phyloP scores from a whole-genome alignment of 92 coral and sea anemone genomes.

The Paragorgia papillata region DNA sequence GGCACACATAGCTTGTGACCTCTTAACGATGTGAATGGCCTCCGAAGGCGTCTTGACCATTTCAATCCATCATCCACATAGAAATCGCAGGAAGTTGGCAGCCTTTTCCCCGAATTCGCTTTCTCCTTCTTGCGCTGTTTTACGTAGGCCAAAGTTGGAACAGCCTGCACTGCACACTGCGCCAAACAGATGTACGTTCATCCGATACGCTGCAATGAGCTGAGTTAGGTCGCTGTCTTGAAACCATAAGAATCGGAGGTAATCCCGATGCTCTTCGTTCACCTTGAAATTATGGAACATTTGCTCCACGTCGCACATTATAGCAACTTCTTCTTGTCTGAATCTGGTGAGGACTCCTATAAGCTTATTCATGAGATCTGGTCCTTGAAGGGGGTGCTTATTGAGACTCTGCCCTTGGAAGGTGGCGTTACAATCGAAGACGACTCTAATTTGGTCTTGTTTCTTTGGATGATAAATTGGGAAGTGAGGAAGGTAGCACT shows the following conservation, averaged over 20 bases:
- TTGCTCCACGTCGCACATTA: slow-evolving; percentile 1
- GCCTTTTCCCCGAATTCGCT: background rate
- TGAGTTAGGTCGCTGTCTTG: background rate
- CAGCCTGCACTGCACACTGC: background rate
- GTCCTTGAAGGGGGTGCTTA: slow-evolving; percentile 2
- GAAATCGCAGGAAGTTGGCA: background rate
- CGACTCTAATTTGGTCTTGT: slow-evolving; percentile 19
- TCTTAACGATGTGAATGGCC: background rate
- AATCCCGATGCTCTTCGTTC: background rate
- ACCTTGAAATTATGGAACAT: slow-evolving; percentile 1
- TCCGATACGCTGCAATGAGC: background rate
- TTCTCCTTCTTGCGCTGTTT: background rate
- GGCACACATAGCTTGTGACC: no score
- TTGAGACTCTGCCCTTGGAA: background rate
- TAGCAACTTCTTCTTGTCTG: background rate
- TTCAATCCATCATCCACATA: slow-evolving; percentile 7
- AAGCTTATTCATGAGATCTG: slow-evolving; percentile 8
- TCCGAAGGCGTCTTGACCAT: background rate
- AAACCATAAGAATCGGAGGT: background rate
- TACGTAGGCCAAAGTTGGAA: background rate
- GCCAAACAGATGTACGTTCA: background rate
- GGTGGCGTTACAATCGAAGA: background rate
- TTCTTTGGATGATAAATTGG: slow-evolving; percentile 53
- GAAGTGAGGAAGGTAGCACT: slow-evolving; percentile 61
- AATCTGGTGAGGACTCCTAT: slow-evolving; percentile 6